phyloP scores from a whole-genome alignment of 2,888 invertebrate genomes.

The Halictus quadricinctus region DNA sequence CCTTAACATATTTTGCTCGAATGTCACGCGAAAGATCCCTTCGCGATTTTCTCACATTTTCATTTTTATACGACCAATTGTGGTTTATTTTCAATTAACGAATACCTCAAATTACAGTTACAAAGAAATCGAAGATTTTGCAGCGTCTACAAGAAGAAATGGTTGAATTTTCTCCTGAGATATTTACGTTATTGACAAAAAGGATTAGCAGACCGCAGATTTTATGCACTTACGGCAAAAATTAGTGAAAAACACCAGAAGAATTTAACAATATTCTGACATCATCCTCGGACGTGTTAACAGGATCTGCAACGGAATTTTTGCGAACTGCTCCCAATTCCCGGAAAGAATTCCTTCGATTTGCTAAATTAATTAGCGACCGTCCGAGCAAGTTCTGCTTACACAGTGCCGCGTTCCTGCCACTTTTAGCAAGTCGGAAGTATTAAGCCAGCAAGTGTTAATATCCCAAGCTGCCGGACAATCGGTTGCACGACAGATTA shows the following conservation, averaged over 20 bases:
- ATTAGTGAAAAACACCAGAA: background rate
- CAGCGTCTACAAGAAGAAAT: too few relatives aligned
- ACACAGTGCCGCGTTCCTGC: background rate
- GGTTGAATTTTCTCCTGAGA: background rate
- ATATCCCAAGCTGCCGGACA: background rate
- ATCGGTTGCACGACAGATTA: conserved; percentile 3
- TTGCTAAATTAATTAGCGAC: conserved; percentile 3
- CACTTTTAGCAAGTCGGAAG: background rate
- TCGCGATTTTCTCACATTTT: background rate
- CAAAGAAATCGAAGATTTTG: too few relatives aligned
- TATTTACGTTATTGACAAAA: too few relatives aligned
- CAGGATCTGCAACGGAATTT: background rate
- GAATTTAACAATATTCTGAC: background rate
- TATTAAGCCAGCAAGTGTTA: background rate
- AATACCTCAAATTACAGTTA: too few relatives aligned
- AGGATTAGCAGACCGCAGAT: too few relatives aligned
- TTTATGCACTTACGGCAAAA: too few relatives aligned
- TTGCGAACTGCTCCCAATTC: background rate
- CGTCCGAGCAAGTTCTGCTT: background rate
- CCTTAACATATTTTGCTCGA: background rate
- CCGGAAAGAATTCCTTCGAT: background rate
- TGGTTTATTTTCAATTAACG: background rate
- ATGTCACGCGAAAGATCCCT: background rate
- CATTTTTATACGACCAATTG: background rate
- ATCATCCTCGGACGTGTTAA: background rate